A percentile compares a stretch with the other conserved stretches of the same genome.
These are phyloP conservation scores for Malthinus flaveolus DNA, from an alignment of 2,888 invertebrate genomes.

Conservation along the genomic window DNA sequence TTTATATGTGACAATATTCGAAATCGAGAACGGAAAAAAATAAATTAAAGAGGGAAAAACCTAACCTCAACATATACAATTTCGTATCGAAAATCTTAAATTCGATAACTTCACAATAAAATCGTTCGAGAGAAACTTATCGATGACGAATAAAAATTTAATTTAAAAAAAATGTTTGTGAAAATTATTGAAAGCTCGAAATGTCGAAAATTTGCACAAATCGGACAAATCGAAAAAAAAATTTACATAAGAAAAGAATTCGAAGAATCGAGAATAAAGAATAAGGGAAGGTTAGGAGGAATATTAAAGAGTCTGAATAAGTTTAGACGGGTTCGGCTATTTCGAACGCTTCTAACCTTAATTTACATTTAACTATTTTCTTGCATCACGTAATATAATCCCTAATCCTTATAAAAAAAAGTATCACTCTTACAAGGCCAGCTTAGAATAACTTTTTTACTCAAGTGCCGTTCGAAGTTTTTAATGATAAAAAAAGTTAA, in stretches of 20 bases:
- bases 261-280: not conserved
- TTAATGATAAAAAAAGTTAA: too few species aligned
- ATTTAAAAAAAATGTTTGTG: not conserved
- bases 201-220: not conserved
- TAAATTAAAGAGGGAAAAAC: too few species aligned
- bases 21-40: too few species aligned
- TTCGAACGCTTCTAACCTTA: not conserved
- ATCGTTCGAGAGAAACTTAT: too few species aligned
- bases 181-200: not conserved
- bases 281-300: not conserved
- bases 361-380: not conserved
- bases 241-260: slow-evolving; percentile 5
- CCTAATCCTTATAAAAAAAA: too few species aligned
- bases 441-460: too few species aligned
- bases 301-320: slow-evolving; percentile 2
- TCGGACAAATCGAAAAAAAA: slow-evolving; percentile 1
- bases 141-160: too few species aligned
- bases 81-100: not conserved
- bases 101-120: not conserved
- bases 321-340: not conserved
- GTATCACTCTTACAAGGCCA: too few species aligned
- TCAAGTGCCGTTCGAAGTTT: too few species aligned
- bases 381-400: too few species aligned
- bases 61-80: too few species aligned
- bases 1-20: too few species aligned